Evolutionary conservation across 2,888 invertebrate species (phyloP).

Genomic region (Hyposoter dolosus): DNA sequence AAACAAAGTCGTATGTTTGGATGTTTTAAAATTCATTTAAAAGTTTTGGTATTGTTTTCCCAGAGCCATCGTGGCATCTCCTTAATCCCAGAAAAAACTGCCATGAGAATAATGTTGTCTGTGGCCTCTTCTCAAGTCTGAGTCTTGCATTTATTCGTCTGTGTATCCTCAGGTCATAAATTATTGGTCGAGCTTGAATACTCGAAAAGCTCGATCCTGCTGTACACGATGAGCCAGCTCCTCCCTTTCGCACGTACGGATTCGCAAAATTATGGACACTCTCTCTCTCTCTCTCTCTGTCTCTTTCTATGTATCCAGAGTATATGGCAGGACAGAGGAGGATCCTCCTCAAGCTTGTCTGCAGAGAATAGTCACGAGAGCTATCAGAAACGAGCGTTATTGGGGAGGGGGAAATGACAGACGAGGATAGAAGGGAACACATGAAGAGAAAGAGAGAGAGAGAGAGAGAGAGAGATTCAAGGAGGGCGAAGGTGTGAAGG

Average conservation of each 20-base stretch:
- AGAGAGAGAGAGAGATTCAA: slow-evolving; percentile 16
- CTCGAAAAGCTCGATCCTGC: slow-evolving; percentile 53
- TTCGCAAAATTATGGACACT: neutral
- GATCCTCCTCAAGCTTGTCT: slow-evolving; percentile 49
- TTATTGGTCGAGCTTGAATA: slow-evolving; percentile 64
- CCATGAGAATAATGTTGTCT: slow-evolving; percentile 21
- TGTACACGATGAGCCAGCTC: slow-evolving; percentile 6
- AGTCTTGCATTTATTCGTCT: slow-evolving; percentile 19
- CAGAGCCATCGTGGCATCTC: neutral
- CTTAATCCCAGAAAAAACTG: slow-evolving; percentile 18
- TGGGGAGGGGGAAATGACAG: slow-evolving; percentile 48
- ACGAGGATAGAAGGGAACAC: slow-evolving; percentile 37
- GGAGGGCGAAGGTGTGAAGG: slow-evolving; percentile 64
- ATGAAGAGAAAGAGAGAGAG: slow-evolving; percentile 8
- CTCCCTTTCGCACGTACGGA: neutral
- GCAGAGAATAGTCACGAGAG: slow-evolving; percentile 51
- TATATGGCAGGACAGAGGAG: slow-evolving; percentile 46
- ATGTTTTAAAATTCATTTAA: neutral
- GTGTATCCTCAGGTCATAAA: slow-evolving; percentile 44
- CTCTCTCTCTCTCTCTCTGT: neutral
- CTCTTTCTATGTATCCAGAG: neutral
- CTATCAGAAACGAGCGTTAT: slow-evolving; percentile 39
- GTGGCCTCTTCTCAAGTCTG: neutral
- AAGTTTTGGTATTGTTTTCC: neutral
- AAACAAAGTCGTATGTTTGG: neutral